These are phyloP conservation scores for Agrochola macilenta DNA, from an alignment of 2,888 invertebrate genomes.

Conservation along the genomic window DNA sequence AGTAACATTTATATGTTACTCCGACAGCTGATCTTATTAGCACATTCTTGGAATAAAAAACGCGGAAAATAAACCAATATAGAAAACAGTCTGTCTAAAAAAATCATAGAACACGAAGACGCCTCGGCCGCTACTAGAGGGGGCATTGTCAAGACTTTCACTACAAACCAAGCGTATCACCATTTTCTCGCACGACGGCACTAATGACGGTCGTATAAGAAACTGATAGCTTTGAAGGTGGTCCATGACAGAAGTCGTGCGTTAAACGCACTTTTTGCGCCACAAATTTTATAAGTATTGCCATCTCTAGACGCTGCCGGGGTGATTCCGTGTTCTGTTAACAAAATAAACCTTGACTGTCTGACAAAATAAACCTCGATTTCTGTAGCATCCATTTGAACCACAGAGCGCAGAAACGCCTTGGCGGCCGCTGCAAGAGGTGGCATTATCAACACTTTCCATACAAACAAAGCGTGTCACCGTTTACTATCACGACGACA, in stretches of 20 bases:
- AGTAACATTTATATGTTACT: not conserved
- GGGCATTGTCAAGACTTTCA: not conserved
- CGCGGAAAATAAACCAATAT: constrained; percentile 21
- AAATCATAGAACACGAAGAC: not conserved
- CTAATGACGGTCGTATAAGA: not conserved
- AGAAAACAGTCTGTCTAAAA: constrained; percentile 7
- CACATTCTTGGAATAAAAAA: constrained; percentile 7
- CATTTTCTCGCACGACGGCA: not conserved
- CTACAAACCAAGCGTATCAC: not conserved
- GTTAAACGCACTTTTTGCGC: not conserved
- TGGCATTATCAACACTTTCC: not conserved
- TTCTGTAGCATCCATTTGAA: constrained; percentile 31
- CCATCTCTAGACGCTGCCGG: no score
- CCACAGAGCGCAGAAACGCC: not conserved
- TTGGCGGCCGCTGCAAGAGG: not conserved
- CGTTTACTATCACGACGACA: not conserved
- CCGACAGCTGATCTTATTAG: constrained; percentile 4
- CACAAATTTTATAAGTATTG: no score
- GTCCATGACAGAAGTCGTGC: not conserved
- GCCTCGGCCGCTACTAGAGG: not conserved
- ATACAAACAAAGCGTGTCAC: not conserved
- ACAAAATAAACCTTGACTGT: constrained; percentile 19
- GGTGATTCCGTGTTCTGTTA: no score
- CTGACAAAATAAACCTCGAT: no score
- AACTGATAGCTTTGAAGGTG: no score